Evolutionary conservation across 2,797 vertebrate genomes (phyloP), one percentile per base, ranked within the genome.

Genomic region (Apogon talboti): DNA sequence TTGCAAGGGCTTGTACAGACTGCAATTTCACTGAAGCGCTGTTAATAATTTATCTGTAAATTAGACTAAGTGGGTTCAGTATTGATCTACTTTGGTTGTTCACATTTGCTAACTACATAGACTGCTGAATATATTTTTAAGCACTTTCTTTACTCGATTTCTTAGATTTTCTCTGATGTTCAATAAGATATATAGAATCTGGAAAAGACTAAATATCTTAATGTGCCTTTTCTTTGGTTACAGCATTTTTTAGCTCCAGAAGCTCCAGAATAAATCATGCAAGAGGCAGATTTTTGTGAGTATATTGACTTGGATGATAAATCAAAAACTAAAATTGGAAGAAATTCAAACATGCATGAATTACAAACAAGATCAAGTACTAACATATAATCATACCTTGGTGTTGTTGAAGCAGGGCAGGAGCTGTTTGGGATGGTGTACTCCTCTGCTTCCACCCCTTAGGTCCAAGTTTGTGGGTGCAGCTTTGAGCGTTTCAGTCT

Each of bases 21-120:
- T 30, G 38, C 42, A 48, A 15, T 50, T 28, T 59, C 45, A 57
- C 15, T 70, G 84, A 41, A 60, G 7, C 28, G 24, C 6, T 82
- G 59, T 96, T 84, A 96, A 96, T 96, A 95, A 96, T 96, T 95
- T 88, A 96, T 96, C 67, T 58, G 74, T 78, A 90, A 91, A 94
- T 92, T 89, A 90, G 90, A 78, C 90, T 86, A 93, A 95, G 92
- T 94, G 91, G 91, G 68, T 66, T 71, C 46, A 15, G 15, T 47
- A 91, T 91, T 66, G 88, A 91, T 91, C 59, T 47, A 60, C 38
- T 78, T 41, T 62, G 24, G 66, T 76, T 62, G 51, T 54, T 44
- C 40, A 53, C 12, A 49, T 46, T 33, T 46, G 44, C 37, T 71
- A 66, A 75, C 58, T 62, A 62, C 11, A 37, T 8, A 11, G 46